Evolutionary conservation across 1,140 invertebrate genomes (phyloP), one percentile per base, ranked within the genome.

Genomic region (Rhagoletis pomonella): DNA sequence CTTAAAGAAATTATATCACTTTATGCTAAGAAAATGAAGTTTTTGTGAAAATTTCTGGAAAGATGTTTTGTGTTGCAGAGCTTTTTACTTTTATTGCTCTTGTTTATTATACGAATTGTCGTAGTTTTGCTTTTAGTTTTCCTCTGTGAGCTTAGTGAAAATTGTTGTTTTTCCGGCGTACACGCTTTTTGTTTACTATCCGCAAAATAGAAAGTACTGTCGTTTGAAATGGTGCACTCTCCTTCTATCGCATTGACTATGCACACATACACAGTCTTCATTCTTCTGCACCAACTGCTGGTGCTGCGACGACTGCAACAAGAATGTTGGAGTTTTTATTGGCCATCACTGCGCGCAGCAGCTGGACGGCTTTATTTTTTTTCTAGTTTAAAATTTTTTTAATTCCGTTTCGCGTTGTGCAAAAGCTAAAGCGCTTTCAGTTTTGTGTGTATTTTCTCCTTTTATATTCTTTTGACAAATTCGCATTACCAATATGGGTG

Each of bases 11-110:
- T 86, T 73, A 77, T 87, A 60, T 67, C 60, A 81, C 42, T n/a
- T 84, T 19, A 64, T 64, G 65, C n/a, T 73, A 14, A 10, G 69
- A 73, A 47, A 50, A 86, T 65, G 39, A 47, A 86, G 86, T 67
- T 86, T 67, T 86, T 65, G 86, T 65, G 81, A 12, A 85, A 85
- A 85, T 85, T 86, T 86, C 50, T 64, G 60, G 39, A 86, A 86
- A 73, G 47, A 47, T 47, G 42, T 73, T 73, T 69, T 73, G 12
- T 73, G 42, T 73, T 47, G 69, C 42, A 73, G 17, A 73, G 69
- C 42, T 73, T 73, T 67, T 42, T 47, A 5, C n/a, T 12, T 81
- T 81, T 81, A 81, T 55, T 58, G 73, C 47, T 47, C 47, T 55
- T 55, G 47, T 4, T 73, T 47, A 73, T 50, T 77, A 77, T 77